Evolutionary conservation across 1,140 invertebrate genomes (phyloP), one percentile per base, ranked within the genome.

Genomic region (Macrocentrus cingulum): DNA sequence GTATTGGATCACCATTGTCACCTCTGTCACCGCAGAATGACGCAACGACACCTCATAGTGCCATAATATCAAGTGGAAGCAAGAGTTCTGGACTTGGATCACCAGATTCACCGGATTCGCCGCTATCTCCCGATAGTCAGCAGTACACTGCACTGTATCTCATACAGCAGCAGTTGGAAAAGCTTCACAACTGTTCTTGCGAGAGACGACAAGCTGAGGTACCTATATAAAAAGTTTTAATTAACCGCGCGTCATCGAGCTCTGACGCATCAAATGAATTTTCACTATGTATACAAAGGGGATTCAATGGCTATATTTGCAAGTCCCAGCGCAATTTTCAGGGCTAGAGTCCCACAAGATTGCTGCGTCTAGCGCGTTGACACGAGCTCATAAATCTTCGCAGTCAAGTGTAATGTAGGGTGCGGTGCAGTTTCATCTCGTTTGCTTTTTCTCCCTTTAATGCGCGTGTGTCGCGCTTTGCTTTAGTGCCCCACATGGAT

Each of bases 351-450:
- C 46, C 36, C 55, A 36, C 60, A 61, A 65, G 59, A 64, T 65
- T 64, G 61, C 53, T 37, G 34, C 57, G 63, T 65, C 65, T 61
- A 62, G 61, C 57, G n/a, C n/a, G 49, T 37, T 51, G 59, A 60
- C 60, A 29, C 53, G 41, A 67, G 44, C 61, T 63, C 65, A 74
- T 75, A 75, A 75, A 75, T 75, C 73, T 75, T 74, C 57, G 74
- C 72, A 75, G 69, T 75, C 73, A 75, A 60, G 62, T 51, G 65
- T 61, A 60, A 63, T 51, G 64, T 61, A 44, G 65, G 62, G 61
- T 61, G 61, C 61, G 32, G 62, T 45, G 34, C 39, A 25, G 46
- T 56, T 15, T 39, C 36, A 39, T 39, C 37, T n/a, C 3, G 36
- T 25, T 41, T 44, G 41, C 54, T 58, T 22, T 37, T 23, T 25